Conservation (phyloP, 2,113 vertebrate genomes). For the Mus pahari region DNA sequence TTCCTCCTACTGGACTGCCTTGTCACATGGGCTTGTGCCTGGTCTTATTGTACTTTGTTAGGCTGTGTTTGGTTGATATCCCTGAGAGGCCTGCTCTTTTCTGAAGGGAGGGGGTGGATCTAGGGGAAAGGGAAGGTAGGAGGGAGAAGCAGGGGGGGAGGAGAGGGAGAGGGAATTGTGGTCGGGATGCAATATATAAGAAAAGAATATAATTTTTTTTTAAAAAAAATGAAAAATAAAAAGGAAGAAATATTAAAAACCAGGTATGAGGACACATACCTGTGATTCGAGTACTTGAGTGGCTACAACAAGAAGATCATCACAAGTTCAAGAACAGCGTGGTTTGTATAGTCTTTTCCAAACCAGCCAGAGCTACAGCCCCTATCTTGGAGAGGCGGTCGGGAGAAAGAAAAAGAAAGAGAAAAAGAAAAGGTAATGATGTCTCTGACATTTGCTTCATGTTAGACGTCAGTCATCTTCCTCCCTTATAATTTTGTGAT, state of each 20-base stretch:
- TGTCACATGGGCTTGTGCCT: background rate
- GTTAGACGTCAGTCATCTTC: background rate
- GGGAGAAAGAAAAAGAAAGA: background rate
- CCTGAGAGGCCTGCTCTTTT: background rate
- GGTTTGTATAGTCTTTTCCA: background rate
- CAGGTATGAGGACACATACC: background rate
- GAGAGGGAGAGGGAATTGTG: background rate
- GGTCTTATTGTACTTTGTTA: too few species aligned
- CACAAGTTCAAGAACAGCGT: background rate
- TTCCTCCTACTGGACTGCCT: background rate
- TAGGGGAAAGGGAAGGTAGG: background rate
- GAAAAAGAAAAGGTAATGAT: too few species aligned
- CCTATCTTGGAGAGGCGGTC: background rate
- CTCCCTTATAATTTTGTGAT: slow-evolving; percentile 40
- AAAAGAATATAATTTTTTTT: background rate
- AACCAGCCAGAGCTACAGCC: background rate
- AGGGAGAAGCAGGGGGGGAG: background rate
- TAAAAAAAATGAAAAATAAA: background rate
- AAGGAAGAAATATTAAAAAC: slow-evolving; percentile 36
- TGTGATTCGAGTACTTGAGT: background rate
- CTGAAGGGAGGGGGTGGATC: background rate
- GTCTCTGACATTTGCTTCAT: background rate
- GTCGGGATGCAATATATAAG: background rate
- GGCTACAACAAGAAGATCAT: background rate
- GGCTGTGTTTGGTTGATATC: too few species aligned